A percentile compares a stretch with the other conserved stretches of the same genome.
Conservation (phyloP, 2,888 invertebrate species). For the Taphrorychus bicolor region DNA sequence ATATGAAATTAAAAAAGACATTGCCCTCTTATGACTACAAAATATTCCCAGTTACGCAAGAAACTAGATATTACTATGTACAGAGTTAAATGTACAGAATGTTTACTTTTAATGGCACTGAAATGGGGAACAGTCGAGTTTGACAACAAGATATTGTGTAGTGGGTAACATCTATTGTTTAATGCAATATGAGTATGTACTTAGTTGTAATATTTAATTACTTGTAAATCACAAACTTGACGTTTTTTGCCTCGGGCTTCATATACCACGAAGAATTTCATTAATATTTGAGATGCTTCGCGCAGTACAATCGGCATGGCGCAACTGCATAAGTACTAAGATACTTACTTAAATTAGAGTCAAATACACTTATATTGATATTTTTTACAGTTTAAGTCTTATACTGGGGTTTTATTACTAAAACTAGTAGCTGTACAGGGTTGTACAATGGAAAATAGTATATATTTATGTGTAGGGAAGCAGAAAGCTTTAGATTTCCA, state of each 20-base stretch:
- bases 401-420: slow-evolving; percentile 22
- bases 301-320: slow-evolving; percentile 31
- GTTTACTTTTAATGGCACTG: slow-evolving; percentile 24
- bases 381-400: slow-evolving; percentile 29
- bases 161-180: not conserved
- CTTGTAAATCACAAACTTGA: slow-evolving; percentile 50
- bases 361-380: slow-evolving; percentile 21
- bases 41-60: slow-evolving; percentile 12
- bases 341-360: not conserved
- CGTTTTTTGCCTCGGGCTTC: slow-evolving; percentile 26
- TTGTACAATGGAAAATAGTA: not conserved
- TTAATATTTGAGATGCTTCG: too few species aligned
- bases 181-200: not conserved
- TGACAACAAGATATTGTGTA: slow-evolving; percentile 12
- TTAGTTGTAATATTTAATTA: not conserved
- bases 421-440: not conserved
- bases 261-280: not conserved
- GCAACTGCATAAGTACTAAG: slow-evolving; percentile 28
- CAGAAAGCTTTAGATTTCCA: not conserved
- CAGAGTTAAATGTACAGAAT: slow-evolving; percentile 20
- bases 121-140: slow-evolving; percentile 13
- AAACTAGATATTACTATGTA: slow-evolving; percentile 22
- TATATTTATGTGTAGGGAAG: not conserved
- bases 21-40: slow-evolving; percentile 17
- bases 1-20: slow-evolving; percentile 6